A percentile compares a stretch with the other conserved stretches of the same genome.
Conservation (phyloP, 37 sponge, comb jelly and placozoan species). For the Lycopodina hypogea region DNA sequence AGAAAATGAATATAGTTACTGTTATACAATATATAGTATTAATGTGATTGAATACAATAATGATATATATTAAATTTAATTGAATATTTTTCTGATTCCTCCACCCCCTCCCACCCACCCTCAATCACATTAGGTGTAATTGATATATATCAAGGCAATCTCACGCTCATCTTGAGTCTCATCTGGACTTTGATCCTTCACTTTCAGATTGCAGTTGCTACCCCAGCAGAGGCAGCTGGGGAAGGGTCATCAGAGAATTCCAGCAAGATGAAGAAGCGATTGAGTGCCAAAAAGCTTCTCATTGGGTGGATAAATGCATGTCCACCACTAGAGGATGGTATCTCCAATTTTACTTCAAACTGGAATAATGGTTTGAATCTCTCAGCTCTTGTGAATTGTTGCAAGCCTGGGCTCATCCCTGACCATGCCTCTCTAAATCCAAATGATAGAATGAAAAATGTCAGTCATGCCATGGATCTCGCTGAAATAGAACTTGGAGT, state of each 20-base stretch:
- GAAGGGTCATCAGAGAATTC: no score
- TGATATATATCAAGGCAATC: background rate
- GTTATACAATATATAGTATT: no score
- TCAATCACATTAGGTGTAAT: background rate
- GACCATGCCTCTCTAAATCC: conserved; percentile 47
- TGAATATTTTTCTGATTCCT: no score
- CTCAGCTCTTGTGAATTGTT: conserved; percentile 50
- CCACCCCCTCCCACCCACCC: no score
- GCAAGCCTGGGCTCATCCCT: conserved; percentile 70
- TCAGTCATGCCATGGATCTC: conserved; percentile 44
- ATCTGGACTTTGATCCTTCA: conserved; percentile 63
- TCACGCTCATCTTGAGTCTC: conserved; percentile 56
- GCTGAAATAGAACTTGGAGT: conserved; percentile 62
- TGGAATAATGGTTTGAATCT: conserved; percentile 69
- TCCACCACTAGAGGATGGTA: conserved; percentile 34
- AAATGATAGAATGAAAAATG: conserved; percentile 33
- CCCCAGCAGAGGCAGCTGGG: background rate
- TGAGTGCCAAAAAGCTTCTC: conserved; percentile 33
- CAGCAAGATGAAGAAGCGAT: background rate
- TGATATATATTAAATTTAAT: no score
- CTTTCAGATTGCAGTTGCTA: conserved; percentile 25
- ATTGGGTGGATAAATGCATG: conserved; percentile 56
- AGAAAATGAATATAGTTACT: no score
- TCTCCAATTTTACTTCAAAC: conserved; percentile 59
- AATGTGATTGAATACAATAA: no score